phyloP scores from a whole-genome alignment of 2,113 vertebrate genomes.

The Asarcornis scutulata region DNA sequence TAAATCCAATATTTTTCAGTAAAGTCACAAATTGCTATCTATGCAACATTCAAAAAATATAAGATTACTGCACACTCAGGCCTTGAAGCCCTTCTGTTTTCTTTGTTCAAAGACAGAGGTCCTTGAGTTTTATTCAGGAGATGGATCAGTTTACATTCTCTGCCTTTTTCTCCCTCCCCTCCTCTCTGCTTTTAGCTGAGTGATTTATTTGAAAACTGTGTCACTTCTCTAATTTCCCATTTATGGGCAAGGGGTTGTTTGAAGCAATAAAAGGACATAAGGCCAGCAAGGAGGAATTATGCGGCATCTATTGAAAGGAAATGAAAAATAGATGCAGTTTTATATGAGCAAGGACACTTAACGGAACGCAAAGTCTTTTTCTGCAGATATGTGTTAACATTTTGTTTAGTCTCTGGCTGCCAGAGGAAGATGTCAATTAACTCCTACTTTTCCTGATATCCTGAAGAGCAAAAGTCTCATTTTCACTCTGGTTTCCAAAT shows the following conservation, averaged over 20 bases:
- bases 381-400: not conserved
- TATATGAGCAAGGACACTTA: not conserved
- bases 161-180: not conserved
- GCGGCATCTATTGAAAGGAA: not conserved
- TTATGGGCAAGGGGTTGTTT: conserved; percentile 5
- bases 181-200: conserved; percentile 4
- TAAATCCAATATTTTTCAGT: conserved; percentile 1
- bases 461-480: not conserved
- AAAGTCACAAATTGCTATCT: not conserved
- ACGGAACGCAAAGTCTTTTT: conserved; percentile 37
- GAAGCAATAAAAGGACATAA: conserved; percentile 12
- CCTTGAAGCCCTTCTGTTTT: conserved; percentile 31
- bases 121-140: not conserved
- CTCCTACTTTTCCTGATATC: not conserved
- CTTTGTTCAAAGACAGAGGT: conserved; percentile 34
- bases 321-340: conserved; percentile 61
- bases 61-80: not conserved
- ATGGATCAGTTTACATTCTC: not conserved
- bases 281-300: not conserved
- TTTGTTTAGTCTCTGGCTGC: not conserved
- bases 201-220: conserved; percentile 40
- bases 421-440: not conserved
- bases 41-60: not conserved
- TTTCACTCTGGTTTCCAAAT: not conserved
- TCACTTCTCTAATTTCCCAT: not conserved